Conservation (phyloP, 2,888 invertebrate species). For the Punctoribates punctum region DNA sequence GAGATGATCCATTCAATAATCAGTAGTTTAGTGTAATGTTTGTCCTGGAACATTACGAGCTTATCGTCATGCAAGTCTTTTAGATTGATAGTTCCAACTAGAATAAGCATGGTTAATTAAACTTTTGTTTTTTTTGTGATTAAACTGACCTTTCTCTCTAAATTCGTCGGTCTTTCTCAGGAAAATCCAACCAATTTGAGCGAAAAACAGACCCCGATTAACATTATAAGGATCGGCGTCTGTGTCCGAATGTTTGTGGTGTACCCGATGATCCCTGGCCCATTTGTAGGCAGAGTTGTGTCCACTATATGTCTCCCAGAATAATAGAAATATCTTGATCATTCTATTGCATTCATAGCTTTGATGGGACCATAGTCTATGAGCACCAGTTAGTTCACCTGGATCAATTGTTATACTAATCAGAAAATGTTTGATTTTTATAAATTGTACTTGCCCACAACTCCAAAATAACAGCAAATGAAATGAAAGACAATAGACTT, state of each 20-base stretch:
- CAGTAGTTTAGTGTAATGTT: not conserved
- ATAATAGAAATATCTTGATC: not conserved
- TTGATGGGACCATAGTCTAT: constrained; percentile 2
- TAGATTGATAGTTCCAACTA: too few relatives aligned
- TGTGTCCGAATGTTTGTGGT: not conserved
- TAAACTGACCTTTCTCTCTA: not conserved
- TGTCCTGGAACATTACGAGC: too few relatives aligned
- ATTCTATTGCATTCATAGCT: not conserved
- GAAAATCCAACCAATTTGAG: not conserved
- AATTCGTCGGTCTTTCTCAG: not conserved
- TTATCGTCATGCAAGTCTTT: too few relatives aligned
- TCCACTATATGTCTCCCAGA: not conserved
- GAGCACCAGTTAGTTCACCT: too few relatives aligned
- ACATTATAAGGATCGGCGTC: not conserved
- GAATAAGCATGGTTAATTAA: too few relatives aligned
- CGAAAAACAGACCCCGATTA: not conserved
- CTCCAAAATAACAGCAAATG: too few relatives aligned
- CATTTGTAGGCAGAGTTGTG: not conserved
- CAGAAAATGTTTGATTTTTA: too few relatives aligned
- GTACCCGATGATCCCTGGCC: not conserved
- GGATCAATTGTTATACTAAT: too few relatives aligned
- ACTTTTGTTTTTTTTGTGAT: too few relatives aligned
- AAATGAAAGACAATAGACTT: too few relatives aligned
- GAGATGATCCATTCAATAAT: not conserved
- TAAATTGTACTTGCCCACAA: too few relatives aligned